phyloP scores from a whole-genome alignment of 1,140 invertebrate genomes.

The Trinorchestia longiramus region DNA sequence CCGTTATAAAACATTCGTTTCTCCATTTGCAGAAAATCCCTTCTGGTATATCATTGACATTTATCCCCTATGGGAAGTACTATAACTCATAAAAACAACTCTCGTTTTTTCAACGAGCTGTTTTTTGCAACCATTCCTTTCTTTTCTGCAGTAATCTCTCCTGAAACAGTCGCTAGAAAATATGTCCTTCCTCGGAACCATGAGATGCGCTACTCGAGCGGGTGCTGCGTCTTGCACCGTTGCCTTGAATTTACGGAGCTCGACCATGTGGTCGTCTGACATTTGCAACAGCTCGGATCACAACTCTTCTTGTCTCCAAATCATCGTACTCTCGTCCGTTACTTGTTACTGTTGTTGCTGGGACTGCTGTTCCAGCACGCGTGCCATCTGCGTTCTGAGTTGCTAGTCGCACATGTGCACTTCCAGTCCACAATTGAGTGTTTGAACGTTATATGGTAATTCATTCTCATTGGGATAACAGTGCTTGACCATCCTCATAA shows the following conservation, averaged over 20 bases:
- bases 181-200: no score
- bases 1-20: no score
- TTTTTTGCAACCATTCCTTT: no score
- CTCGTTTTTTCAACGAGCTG: no score
- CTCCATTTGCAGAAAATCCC: no score
- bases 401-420: not conserved
- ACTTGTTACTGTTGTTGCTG: not conserved
- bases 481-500: not conserved
- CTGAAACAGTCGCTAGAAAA: no score
- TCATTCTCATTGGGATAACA: not conserved
- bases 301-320: not conserved
- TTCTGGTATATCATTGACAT: no score
- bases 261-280: not conserved
- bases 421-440: not conserved
- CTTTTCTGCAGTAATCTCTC: no score
- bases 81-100: no score
- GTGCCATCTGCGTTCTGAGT: not conserved
- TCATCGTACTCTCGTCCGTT: not conserved
- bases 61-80: no score
- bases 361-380: not conserved
- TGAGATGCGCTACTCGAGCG: no score
- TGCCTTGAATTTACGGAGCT: not conserved
- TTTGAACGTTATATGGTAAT: not conserved
- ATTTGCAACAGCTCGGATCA: not conserved
- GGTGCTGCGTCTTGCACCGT: not conserved